Evolutionary conservation across 2,888 invertebrate species (phyloP).

Genomic region (Clistopyga incitator): DNA sequence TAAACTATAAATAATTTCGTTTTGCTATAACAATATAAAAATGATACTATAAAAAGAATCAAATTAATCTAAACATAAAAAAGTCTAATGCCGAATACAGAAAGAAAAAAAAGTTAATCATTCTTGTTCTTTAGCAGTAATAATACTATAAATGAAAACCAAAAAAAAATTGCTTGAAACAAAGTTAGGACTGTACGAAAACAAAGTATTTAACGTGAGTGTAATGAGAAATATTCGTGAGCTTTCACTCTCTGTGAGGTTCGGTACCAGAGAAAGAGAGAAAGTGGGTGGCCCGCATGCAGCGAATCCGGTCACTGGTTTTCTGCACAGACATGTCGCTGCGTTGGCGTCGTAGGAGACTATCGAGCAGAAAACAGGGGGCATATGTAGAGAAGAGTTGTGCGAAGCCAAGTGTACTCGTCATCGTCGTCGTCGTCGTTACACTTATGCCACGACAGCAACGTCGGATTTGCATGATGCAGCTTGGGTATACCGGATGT

Average conservation of each 20-base stretch:
- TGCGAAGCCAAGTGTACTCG: constrained; percentile 8
- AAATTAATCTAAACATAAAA: too few relatives aligned
- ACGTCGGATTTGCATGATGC: constrained; percentile 75
- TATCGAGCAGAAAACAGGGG: neutral
- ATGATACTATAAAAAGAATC: too few relatives aligned
- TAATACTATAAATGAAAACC: too few relatives aligned
- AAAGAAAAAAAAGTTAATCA: neutral
- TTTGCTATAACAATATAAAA: neutral
- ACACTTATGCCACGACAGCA: constrained; percentile 49
- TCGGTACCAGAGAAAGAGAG: constrained; percentile 35
- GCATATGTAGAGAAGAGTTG: constrained; percentile 9
- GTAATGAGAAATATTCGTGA: neutral
- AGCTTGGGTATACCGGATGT: constrained; percentile 77
- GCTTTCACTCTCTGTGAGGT: constrained; percentile 23
- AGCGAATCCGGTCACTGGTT: constrained; percentile 27
- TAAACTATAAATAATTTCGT: neutral
- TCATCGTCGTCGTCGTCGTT: constrained; percentile 71
- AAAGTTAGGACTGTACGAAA: neutral
- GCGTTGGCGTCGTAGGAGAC: constrained; percentile 9
- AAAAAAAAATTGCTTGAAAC: neutral
- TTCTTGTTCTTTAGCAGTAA: too few relatives aligned
- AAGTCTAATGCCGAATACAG: too few relatives aligned
- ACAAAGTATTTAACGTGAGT: neutral
- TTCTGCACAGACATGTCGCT: neutral
- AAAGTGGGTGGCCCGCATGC: constrained; percentile 35